A percentile compares a stretch with the other conserved stretches of the same genome.
Evolutionary conservation across 2,888 invertebrate genomes (phyloP).

Genomic region (Hyposoter dolosus): DNA sequence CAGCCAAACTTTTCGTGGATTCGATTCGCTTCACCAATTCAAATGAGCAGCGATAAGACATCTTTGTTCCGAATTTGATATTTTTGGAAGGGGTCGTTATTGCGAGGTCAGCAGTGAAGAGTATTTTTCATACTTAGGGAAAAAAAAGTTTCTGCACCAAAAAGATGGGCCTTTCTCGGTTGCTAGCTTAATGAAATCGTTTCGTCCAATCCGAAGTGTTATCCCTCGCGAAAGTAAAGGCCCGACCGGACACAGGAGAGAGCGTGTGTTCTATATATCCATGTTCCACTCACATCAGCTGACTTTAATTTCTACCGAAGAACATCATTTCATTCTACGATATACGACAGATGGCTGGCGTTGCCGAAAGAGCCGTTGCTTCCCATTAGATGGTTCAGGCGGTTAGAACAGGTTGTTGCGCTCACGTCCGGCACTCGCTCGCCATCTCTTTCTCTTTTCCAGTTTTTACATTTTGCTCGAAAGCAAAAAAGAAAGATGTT

Average conservation of each 20-base stretch:
- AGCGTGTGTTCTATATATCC: constrained; percentile 38
- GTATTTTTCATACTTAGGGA: neutral
- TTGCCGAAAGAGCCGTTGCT: constrained; percentile 83
- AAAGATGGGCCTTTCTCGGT: neutral
- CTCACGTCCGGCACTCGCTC: constrained; percentile 58
- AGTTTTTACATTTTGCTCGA: constrained; percentile 48
- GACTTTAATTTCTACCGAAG: constrained; percentile 83
- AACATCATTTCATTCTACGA: constrained; percentile 79
- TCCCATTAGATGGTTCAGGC: constrained; percentile 75
- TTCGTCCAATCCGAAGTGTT: constrained; percentile 44
- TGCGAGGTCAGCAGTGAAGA: neutral
- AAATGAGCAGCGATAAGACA: too few species aligned
- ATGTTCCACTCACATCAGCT: constrained; percentile 77
- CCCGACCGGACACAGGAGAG: constrained; percentile 48
- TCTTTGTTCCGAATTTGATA: neutral
- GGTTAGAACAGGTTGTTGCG: constrained; percentile 74
- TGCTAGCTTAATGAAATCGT: constrained; percentile 52
- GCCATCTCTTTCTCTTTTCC: constrained; percentile 29
- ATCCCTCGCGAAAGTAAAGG: constrained; percentile 62
- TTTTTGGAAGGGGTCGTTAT: neutral
- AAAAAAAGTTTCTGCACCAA: neutral
- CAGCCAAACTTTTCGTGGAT: neutral
- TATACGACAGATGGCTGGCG: constrained; percentile 83
- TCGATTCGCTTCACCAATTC: too few species aligned
- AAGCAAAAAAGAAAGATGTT: constrained; percentile 51